These are phyloP conservation scores for Parasteatoda lunata DNA, from an alignment of 2,888 invertebrate species.

Conservation along the genomic window DNA sequence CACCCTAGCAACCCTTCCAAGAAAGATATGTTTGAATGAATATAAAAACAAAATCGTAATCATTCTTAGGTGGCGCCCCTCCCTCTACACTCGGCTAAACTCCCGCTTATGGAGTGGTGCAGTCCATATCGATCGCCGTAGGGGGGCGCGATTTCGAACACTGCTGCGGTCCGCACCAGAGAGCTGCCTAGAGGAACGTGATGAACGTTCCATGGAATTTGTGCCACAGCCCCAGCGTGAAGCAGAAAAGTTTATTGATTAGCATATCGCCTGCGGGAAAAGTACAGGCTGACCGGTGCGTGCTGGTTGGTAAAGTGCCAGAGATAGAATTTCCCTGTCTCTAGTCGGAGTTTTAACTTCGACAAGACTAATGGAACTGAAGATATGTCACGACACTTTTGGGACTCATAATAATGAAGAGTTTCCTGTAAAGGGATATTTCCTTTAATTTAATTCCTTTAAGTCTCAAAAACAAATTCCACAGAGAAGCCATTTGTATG, in stretches of 20 bases:
- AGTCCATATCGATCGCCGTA: slow-evolving; percentile 45
- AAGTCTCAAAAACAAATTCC: too few relatives aligned
- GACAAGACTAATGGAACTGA: background rate
- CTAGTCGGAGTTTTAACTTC: background rate
- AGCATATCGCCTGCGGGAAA: background rate
- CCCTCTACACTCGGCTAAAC: background rate
- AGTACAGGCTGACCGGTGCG: background rate
- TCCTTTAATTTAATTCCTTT: too few relatives aligned
- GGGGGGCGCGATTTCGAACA: slow-evolving; percentile 23
- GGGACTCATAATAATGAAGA: too few relatives aligned
- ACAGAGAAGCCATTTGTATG: too few relatives aligned
- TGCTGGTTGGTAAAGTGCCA: background rate
- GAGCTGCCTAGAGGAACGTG: background rate
- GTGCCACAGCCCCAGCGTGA: background rate
- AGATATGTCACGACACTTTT: background rate
- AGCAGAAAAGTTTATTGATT: background rate
- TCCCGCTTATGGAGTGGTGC: slow-evolving; percentile 37
- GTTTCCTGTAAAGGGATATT: too few relatives aligned
- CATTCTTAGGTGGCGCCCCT: background rate
- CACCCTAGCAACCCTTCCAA: slow-evolving; percentile 24
- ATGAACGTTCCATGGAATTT: slow-evolving; percentile 9
- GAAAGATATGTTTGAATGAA: background rate
- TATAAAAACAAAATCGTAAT: background rate
- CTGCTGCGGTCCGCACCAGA: slow-evolving; percentile 12
- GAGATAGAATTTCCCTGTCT: background rate